Evolutionary conservation across 2,888 invertebrate species (phyloP), one percentile per base, ranked within the genome.

Genomic region (Athalia rosae): DNA sequence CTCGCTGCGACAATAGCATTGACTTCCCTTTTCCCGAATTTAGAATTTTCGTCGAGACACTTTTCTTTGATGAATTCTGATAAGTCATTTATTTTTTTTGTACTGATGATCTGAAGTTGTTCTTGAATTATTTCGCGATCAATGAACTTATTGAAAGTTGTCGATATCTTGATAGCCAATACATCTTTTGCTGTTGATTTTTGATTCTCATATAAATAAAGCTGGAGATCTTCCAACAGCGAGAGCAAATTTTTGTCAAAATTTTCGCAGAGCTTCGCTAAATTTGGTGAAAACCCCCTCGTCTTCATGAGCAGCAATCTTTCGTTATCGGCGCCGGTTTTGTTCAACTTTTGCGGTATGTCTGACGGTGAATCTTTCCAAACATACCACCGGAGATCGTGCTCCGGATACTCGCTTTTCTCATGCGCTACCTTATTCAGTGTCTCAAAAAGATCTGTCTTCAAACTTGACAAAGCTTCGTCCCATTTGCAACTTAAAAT

Each of bases 221-320:
- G 91, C 79, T 92, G 93, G 58, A 96, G 89, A 87, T 96, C 96
- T 76, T 93, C 91, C 15, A 96, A 91, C 76, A 96, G 91, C 67
- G 91, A 92, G 64, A 92, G 91, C 62, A 95, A 89, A 81, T 92
- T 93, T 0, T 88, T 86, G 83, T 96, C 95, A 53, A 96, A 90
- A 81, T 91, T 91, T 67, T 92, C 90, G 82, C 95, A 95, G 0
- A 96, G 91, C 85, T 93, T 92, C 64, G 96, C 94, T 59, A 97
- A 91, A 41, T 93, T 93, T 0, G 93, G 93, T 0, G 95, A 95
- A 89, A 94, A 96, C 0, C 97, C 97, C 82, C 94, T 93, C 4
- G 95, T 94, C 91, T 97, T 97, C 91, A 95, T 95, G 0, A 94
- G 91, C 89, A 96, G 86, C 4, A 89, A 84, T 58, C 87, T 84